Percentiles rank a stretch among this genome's conserved stretches.
These are phyloP conservation scores for Podilymbus podiceps DNA, from an alignment of 2,113 vertebrate genomes.

Conservation along the genomic window DNA sequence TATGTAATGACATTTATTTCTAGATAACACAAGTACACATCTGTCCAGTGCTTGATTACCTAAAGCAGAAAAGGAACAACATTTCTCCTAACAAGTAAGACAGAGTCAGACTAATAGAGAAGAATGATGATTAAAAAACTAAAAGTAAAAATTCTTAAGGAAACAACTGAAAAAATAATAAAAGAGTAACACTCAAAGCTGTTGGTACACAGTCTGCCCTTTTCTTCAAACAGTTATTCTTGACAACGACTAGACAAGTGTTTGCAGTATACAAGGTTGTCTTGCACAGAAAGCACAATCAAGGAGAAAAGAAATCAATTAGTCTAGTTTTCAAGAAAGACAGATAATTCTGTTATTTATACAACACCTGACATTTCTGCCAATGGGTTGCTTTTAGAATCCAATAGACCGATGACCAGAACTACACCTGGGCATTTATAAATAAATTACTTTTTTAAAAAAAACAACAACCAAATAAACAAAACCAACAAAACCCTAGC, in stretches of 20 bases:
- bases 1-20: neutral
- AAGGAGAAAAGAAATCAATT: neutral
- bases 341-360: neutral
- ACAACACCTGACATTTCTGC: neutral
- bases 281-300: neutral
- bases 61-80: neutral
- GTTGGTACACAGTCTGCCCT: neutral
- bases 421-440: neutral
- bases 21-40: neutral
- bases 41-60: neutral
- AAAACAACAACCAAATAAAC: neutral
- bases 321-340: neutral
- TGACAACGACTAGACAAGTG: neutral
- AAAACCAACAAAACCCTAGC: neutral
- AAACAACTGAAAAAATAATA: neutral
- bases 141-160: neutral
- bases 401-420: neutral
- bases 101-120: neutral
- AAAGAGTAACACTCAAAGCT: neutral
- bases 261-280: neutral
- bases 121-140: neutral
- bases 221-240: neutral
- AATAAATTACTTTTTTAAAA: neutral
- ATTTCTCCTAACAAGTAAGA: neutral
- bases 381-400: neutral